phyloP scores from a whole-genome alignment of 2,113 vertebrate species.

The Zosterops hypoxanthus region DNA sequence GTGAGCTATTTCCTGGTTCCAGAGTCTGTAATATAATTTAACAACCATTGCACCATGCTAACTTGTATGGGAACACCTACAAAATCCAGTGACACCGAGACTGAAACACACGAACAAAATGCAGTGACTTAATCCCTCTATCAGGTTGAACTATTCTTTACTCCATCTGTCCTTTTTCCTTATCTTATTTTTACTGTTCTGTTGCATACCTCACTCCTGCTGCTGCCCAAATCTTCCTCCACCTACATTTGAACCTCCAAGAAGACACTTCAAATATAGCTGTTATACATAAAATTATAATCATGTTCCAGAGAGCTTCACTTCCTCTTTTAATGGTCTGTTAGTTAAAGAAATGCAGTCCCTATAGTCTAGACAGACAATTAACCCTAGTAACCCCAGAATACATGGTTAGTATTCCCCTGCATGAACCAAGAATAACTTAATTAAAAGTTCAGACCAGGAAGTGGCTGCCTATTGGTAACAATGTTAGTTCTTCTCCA shows the following conservation, averaged over 20 bases:
- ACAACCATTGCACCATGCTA: neutral
- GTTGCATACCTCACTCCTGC: neutral
- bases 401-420: neutral
- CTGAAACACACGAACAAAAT: neutral
- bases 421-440: neutral
- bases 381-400: constrained; percentile 41
- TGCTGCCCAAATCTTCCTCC: neutral
- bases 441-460: constrained; percentile 28
- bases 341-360: constrained; percentile 4
- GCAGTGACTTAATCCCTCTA: neutral
- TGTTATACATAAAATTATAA: neutral
- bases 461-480: neutral
- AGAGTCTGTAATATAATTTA: neutral
- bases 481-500: neutral
- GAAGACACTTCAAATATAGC: neutral
- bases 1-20: neutral
- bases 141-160: neutral
- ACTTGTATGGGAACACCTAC: neutral
- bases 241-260: neutral
- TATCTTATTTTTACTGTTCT: neutral
- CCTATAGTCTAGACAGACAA: constrained; percentile 1
- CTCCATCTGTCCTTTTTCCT: neutral
- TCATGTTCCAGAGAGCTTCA: neutral
- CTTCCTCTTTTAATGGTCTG: neutral
- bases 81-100: fast-evolving